phyloP scores from a whole-genome alignment of 2,113 vertebrate species.

The Strigops habroptila region DNA sequence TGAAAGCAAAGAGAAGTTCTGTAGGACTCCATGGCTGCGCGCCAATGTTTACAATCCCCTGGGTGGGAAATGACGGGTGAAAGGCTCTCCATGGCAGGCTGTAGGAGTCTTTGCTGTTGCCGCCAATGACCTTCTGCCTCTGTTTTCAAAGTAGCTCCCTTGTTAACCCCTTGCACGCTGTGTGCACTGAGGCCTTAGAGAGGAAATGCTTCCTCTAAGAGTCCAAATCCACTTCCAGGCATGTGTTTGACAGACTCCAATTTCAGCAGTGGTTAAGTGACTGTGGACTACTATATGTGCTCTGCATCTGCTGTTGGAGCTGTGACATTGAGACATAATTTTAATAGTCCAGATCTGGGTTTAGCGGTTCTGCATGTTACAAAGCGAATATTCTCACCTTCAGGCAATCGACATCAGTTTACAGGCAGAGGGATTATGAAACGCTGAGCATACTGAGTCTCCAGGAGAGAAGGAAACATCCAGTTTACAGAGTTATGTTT shows the following conservation, averaged over 20 bases:
- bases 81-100: constrained; percentile 81
- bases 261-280: constrained; percentile 39
- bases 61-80: constrained; percentile 90
- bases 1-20: constrained; percentile 73
- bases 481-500: constrained; percentile 53
- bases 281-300: neutral
- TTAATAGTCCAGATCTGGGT: neutral
- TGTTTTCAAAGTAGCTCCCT: constrained; percentile 75
- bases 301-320: neutral
- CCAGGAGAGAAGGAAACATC: constrained; percentile 59
- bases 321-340: neutral
- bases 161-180: constrained; percentile 76
- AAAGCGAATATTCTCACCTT: constrained; percentile 51
- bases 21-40: constrained; percentile 74
- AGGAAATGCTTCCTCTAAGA: constrained; percentile 58
- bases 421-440: constrained; percentile 46
- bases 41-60: constrained; percentile 95
- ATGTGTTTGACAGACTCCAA: constrained; percentile 7
- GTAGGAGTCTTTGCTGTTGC: constrained; percentile 81
- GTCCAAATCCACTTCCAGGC: constrained; percentile 20
- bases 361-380: neutral
- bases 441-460: constrained; percentile 34
- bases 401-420: constrained; percentile 34
- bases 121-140: constrained; percentile 77
- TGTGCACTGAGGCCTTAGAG: constrained; percentile 24